Conservation (phyloP, 2,888 invertebrate species). For the Apodemia hepburni region DNA sequence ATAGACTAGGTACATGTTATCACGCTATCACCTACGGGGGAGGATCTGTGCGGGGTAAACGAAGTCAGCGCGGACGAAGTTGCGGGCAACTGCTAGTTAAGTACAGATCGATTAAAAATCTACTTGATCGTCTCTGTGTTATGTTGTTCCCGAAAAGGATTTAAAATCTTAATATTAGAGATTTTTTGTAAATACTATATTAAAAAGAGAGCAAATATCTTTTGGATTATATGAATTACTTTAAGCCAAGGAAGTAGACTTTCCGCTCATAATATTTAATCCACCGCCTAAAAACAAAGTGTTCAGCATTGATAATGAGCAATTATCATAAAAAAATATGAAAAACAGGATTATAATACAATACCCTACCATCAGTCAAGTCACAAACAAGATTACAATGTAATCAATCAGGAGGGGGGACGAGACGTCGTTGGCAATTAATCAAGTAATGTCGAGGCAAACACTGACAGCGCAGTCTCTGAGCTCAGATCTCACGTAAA, state of each 20-base stretch:
- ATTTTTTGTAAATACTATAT: too few species aligned
- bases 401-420: constrained; percentile 66
- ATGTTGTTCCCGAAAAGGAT: too few species aligned
- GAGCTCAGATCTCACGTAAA: constrained; percentile 16
- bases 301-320: background rate
- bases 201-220: too few species aligned
- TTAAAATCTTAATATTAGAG: too few species aligned
- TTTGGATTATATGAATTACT: too few species aligned
- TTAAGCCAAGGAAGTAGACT: background rate
- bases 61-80: too few species aligned
- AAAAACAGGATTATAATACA: constrained; percentile 51
- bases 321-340: constrained; percentile 39
- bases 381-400: constrained; percentile 74
- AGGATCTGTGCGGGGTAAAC: too few species aligned
- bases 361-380: constrained; percentile 62
- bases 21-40: too few species aligned
- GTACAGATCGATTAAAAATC: too few species aligned
- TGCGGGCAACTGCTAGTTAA: too few species aligned
- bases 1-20: too few species aligned
- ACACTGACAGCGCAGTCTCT: constrained; percentile 39
- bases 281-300: background rate
- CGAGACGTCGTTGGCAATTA: constrained; percentile 59
- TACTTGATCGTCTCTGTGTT: too few species aligned
- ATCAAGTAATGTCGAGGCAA: constrained; percentile 57
- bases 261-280: background rate